Conservation (phyloP, 2,888 invertebrate species). For the Apamea monoglypha region DNA sequence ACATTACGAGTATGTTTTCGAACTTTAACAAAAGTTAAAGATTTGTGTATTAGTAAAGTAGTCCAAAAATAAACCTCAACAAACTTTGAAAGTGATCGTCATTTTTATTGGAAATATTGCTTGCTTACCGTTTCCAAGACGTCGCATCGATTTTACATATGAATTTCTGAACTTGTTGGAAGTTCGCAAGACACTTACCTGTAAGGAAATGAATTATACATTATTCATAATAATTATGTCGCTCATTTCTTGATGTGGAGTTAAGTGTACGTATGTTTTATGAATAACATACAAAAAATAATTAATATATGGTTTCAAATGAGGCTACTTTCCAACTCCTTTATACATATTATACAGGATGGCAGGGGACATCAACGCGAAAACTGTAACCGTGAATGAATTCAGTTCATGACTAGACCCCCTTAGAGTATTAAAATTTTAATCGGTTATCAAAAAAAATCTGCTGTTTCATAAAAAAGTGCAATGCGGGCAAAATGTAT, state of each 20-base stretch:
- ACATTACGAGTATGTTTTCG: conserved; percentile 13
- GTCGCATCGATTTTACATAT: conserved; percentile 41
- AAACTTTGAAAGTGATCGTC: conserved; percentile 18
- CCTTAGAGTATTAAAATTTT: not conserved
- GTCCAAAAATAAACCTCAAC: conserved; percentile 14
- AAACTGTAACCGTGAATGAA: not conserved
- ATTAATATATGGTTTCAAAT: not conserved
- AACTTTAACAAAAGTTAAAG: conserved; percentile 20
- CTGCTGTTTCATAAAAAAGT: not conserved
- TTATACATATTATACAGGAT: not conserved
- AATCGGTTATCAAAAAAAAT: not conserved
- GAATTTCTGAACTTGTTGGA: conserved; percentile 34
- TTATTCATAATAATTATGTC: conserved; percentile 25
- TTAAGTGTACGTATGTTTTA: not conserved
- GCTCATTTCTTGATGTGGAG: conserved; percentile 8
- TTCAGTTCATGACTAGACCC: not conserved
- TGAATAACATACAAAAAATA: not conserved
- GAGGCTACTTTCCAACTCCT: not conserved
- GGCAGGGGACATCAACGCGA: not conserved
- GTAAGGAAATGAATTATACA: conserved; percentile 56
- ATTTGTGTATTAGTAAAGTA: conserved; percentile 4
- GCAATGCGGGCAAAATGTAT: not conserved
- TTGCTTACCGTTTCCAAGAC: conserved; percentile 59
- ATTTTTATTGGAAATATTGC: conserved; percentile 42
- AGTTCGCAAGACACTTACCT: conserved; percentile 64